Percentiles rank a stretch among this genome's conserved stretches.
Conservation (phyloP, 2,797 vertebrate species). For the Falco columbarius region DNA sequence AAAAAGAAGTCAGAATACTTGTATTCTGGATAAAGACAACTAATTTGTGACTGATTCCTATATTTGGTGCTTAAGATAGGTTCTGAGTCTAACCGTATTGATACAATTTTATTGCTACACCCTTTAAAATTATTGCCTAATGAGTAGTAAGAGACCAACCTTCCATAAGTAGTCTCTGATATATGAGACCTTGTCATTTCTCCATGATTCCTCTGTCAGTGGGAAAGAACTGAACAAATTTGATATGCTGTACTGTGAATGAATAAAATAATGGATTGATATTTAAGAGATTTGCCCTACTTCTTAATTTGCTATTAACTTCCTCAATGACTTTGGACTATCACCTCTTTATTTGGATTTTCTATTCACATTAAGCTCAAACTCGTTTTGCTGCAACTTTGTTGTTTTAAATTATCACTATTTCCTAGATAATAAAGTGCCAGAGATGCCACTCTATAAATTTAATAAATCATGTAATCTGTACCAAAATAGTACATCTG, state of each 20-base stretch:
- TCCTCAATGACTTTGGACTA: neutral
- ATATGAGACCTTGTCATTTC: neutral
- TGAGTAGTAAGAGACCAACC: neutral
- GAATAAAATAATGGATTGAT: neutral
- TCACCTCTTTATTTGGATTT: neutral
- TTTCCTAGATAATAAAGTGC: neutral
- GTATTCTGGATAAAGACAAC: neutral
- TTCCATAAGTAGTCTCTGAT: neutral
- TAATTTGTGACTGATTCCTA: neutral
- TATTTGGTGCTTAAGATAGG: neutral
- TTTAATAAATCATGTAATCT: slow-evolving; percentile 3
- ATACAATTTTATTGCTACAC: neutral
- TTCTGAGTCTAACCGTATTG: neutral
- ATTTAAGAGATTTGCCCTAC: neutral
- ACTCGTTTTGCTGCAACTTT: neutral
- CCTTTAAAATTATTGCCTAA: neutral
- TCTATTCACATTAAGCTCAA: neutral
- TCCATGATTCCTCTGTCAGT: neutral
- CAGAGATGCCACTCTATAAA: neutral
- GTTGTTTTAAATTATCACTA: neutral
- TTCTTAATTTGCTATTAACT: neutral
- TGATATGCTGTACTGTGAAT: neutral
- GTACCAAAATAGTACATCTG: neutral
- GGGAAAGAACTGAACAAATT: neutral
- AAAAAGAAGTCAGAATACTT: neutral